phyloP scores from a whole-genome alignment of 2,797 vertebrate species.

The Anas acuta region DNA sequence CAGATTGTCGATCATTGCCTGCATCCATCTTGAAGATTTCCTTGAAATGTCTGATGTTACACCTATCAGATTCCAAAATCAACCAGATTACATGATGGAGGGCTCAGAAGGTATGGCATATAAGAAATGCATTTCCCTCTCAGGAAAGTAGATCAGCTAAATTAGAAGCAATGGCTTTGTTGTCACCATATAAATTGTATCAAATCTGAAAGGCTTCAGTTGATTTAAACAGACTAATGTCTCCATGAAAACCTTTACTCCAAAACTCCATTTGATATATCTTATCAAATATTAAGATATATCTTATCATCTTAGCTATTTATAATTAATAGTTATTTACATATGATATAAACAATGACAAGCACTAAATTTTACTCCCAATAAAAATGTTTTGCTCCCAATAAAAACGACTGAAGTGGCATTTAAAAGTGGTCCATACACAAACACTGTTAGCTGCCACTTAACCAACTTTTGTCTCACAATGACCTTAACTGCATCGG shows the following conservation, averaged over 20 bases:
- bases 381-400: neutral
- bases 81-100: neutral
- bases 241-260: neutral
- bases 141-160: neutral
- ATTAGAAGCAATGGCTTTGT: neutral
- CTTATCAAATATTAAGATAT: too few species aligned
- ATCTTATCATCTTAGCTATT: neutral
- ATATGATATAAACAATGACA: neutral
- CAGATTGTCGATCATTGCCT: neutral
- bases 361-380: neutral
- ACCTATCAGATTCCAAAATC: neutral
- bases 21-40: neutral
- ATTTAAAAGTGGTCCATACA: neutral
- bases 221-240: neutral
- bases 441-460: neutral
- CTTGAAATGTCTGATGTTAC: neutral
- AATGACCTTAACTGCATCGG: neutral
- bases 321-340: neutral
- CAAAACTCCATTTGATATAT: neutral
- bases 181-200: neutral
- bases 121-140: neutral
- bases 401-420: neutral
- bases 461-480: neutral
- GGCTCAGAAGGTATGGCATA: neutral
- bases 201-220: neutral